Conservation (phyloP, 23 tunicate genomes). For the Ascidia mentula region DNA sequence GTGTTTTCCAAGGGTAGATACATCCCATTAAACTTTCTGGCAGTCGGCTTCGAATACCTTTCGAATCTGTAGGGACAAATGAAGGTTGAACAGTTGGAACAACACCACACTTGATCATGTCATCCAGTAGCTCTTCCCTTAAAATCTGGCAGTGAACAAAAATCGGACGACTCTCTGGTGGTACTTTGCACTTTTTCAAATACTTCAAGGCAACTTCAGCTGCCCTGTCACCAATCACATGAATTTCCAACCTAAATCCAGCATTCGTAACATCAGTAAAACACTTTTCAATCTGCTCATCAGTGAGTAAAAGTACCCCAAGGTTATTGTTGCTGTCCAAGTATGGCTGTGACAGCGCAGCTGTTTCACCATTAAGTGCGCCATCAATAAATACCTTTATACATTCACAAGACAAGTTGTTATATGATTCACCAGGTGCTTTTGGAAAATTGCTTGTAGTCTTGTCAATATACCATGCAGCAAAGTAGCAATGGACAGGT, state of each 20-base stretch:
- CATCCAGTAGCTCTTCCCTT: conserved; percentile 47
- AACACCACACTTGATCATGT: conserved; percentile 77
- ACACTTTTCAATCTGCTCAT: conserved; percentile 41
- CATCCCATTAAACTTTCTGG: conserved; percentile 41
- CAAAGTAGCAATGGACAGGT: conserved; percentile 59
- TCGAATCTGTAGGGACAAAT: conserved; percentile 70
- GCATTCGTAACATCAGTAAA: conserved; percentile 27
- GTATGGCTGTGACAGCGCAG: conserved; percentile 85
- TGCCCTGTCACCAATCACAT: conserved; percentile 94
- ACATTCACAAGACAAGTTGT: conserved; percentile 46
- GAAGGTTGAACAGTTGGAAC: conserved; percentile 82
- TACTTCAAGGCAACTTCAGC: conserved; percentile 65
- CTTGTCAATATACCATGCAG: conserved; percentile 27
- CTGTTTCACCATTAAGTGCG: conserved; percentile 84
- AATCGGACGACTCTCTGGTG: conserved; percentile 62
- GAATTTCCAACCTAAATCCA: conserved; percentile 90
- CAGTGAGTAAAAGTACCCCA: conserved; percentile 48
- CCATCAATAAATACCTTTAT: conserved; percentile 92
- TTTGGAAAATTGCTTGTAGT: conserved; percentile 42
- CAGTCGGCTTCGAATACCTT: conserved; percentile 39
- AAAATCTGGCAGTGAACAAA: conserved; percentile 92
- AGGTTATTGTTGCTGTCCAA: conserved; percentile 49
- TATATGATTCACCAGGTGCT: conserved; percentile 15
- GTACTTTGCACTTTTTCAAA: conserved; percentile 43
- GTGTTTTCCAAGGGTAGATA: conserved; percentile 79